Conservation (phyloP, 2,113 vertebrate genomes). For the Sapayoa aenigma region DNA sequence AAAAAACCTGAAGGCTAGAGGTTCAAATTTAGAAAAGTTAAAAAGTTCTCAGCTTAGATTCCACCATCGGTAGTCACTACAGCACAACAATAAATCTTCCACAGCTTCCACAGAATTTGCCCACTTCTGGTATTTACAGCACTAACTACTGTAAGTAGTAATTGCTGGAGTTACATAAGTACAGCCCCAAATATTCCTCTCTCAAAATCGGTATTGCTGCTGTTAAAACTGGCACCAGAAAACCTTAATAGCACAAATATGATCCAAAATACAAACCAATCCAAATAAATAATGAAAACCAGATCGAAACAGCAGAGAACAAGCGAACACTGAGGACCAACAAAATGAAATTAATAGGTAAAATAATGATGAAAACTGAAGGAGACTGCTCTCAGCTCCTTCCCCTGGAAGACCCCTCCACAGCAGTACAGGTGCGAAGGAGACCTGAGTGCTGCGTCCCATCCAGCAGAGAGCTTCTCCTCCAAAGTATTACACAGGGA, state of each 20-base stretch:
- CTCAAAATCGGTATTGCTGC: neutral
- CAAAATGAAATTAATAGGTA: neutral
- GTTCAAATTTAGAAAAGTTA: neutral
- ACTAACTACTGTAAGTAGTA: neutral
- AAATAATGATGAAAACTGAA: neutral
- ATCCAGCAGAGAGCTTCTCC: neutral
- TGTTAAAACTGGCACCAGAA: constrained; percentile 1
- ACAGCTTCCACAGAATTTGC: neutral
- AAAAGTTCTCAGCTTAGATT: neutral
- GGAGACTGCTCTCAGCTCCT: neutral
- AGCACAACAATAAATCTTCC: neutral
- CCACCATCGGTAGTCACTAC: neutral
- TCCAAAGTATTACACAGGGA: neutral
- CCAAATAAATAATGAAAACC: neutral
- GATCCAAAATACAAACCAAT: neutral
- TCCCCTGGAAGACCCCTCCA: neutral
- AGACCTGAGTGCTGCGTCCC: neutral
- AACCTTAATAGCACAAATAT: neutral
- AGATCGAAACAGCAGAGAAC: neutral
- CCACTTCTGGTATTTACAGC: neutral
- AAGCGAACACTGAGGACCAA: neutral
- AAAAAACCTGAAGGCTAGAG: neutral
- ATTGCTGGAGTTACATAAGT: neutral
- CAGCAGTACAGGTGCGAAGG: neutral
- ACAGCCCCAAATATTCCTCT: neutral